These are phyloP conservation scores for Labia minor DNA, from an alignment of 2,888 invertebrate species.

Conservation along the genomic window DNA sequence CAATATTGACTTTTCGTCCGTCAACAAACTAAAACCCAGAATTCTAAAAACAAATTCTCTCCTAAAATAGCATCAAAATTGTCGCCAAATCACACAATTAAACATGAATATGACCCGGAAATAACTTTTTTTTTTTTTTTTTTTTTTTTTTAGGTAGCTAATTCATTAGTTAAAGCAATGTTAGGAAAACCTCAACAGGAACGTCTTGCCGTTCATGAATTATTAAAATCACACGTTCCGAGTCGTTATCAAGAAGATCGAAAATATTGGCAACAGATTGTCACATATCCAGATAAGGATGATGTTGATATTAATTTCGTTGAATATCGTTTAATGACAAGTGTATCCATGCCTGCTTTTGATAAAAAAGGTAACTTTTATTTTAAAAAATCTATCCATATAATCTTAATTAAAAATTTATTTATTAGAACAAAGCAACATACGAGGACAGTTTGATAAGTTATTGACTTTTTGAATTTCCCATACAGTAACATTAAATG, in stretches of 20 bases:
- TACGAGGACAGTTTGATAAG: not conserved
- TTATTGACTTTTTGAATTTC: too few relatives aligned
- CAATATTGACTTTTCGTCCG: too few relatives aligned
- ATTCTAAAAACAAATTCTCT: too few relatives aligned
- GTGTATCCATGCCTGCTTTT: constrained; percentile 87
- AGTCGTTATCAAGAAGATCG: not conserved
- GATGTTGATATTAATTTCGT: constrained; percentile 13
- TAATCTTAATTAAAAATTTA: not conserved
- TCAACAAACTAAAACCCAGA: too few relatives aligned
- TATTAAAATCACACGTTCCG: not conserved
- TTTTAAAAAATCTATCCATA: too few relatives aligned
- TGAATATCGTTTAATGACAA: constrained; percentile 66
- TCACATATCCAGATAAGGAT: not conserved
- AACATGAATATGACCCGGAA: too few relatives aligned
- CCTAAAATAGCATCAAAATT: too few relatives aligned
- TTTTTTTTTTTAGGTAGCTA: not conserved
- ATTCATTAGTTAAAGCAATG: not conserved
- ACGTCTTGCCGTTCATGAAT: not conserved
- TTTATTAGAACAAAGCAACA: not conserved
- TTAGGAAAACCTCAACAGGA: not conserved
- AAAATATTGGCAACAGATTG: not conserved
- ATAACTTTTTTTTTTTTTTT: too few relatives aligned
- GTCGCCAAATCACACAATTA: too few relatives aligned
- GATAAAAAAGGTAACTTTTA: constrained; percentile 57
- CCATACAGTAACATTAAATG: too few relatives aligned